Evolutionary conservation across 2,797 vertebrate genomes (phyloP).

Genomic region (Odontamblyopus lacepedii): DNA sequence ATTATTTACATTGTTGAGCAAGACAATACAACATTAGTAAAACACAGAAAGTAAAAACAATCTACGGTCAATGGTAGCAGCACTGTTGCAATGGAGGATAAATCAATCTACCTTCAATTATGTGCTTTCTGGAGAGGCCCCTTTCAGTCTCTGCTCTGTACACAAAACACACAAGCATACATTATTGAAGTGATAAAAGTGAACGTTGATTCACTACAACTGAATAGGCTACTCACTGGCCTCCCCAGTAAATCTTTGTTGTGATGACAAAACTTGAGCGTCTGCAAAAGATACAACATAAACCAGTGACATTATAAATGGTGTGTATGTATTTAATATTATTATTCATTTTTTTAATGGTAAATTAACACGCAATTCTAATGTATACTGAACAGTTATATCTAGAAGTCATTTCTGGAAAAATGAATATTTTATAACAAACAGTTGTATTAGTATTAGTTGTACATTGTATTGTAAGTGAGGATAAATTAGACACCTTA

Average conservation of each 20-base stretch:
- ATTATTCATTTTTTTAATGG: too few relatives aligned
- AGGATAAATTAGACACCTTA: conserved; percentile 53
- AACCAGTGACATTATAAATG: background rate
- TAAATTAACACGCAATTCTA: too few relatives aligned
- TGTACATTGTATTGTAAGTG: background rate
- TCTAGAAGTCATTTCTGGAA: background rate
- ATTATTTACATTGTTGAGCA: background rate
- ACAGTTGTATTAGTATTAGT: background rate
- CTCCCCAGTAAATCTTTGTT: conserved; percentile 93
- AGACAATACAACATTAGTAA: background rate
- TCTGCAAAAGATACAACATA: conserved; percentile 59
- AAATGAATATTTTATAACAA: background rate
- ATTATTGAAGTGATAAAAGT: conserved; percentile 23
- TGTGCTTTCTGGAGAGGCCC: conserved; percentile 91
- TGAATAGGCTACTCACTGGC: conserved; percentile 83
- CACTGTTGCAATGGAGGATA: background rate
- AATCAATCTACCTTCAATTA: conserved; percentile 84
- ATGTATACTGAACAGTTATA: too few relatives aligned
- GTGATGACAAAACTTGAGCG: conserved; percentile 93
- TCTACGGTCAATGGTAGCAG: background rate
- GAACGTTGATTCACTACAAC: background rate
- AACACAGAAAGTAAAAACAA: background rate
- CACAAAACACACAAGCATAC: conserved; percentile 20
- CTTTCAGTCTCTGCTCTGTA: conserved; percentile 89
- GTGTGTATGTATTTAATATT: background rate